Base-by-base conservation (phyloP, 2,797 vertebrate genomes). In the Anas bahamensis region DNA sequence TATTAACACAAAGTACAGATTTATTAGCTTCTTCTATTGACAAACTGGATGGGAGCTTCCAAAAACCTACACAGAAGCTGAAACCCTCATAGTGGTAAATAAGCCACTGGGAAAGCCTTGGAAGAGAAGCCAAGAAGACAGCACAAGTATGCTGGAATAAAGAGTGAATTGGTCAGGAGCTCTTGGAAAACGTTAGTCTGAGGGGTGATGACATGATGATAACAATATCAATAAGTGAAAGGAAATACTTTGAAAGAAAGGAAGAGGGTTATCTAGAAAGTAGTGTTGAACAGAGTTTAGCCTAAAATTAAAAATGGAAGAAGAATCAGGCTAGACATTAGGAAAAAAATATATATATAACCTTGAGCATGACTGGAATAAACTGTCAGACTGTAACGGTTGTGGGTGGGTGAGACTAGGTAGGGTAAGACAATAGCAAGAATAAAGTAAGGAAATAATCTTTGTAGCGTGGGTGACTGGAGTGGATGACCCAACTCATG, bases 281-380 rank as follows among this genome's bases (percentile, higher is more conserved):
- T 76, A 59, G 31, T 56, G 46, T 46, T 86, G 84, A 72, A 73
- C 33, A 76, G 86, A 94, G 77, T 93, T 86, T 83, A 61, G 74
- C 37, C 86, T 94, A 95, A 95, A 95, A 93, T 96, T 95, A 96
- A 95, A 96, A 93, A 94, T 94, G 92, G 92, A 94, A 93, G 92
- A 95, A 92, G 61, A 94, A 79, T 93, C 24, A 76, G 90, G 39
- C 89, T 95, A 96, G 90, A 96, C 93, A 83, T 46, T 22, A 46
- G 46, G 46, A 22, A 46, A 46, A 46, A 21, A 46, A 46, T 22
- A 46, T 46, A 46, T 46, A 46, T 22, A 46, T 46, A 46, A 46
- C 83, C 88, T 95, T 91, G 82, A 85, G 21, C 48, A 29, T 79
- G 92, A 70, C 89, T 88, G 44, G 85, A 96, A 90, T 73, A 95